phyloP scores from a whole-genome alignment of 2,113 vertebrate species.

The Aphyosemion australe region DNA sequence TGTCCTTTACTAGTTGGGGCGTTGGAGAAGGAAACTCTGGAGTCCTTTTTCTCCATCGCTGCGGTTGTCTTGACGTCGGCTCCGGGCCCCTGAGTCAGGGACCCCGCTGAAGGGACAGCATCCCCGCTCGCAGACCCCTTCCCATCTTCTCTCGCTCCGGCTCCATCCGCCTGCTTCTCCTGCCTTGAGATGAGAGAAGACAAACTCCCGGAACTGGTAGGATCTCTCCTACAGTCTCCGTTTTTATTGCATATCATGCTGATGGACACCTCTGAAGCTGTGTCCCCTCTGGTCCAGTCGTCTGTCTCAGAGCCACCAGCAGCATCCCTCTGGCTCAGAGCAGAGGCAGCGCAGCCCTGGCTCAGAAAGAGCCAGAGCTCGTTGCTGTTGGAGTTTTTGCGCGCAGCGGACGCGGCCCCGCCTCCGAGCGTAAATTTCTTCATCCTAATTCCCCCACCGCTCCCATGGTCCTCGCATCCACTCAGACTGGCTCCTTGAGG shows the following conservation, averaged over 20 bases:
- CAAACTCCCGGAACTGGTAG: conserved; percentile 75
- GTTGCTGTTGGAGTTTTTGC: conserved; percentile 72
- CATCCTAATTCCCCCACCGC: conserved; percentile 64
- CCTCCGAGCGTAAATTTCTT: conserved; percentile 73
- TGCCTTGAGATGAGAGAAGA: conserved; percentile 76
- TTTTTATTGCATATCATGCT: conserved; percentile 84
- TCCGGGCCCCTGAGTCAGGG: conserved; percentile 62
- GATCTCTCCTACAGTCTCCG: conserved; percentile 83
- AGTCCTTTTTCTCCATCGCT: conserved; percentile 79
- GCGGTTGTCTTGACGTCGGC: conserved; percentile 68
- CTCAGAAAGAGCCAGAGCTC: conserved; percentile 65
- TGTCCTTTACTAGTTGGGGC: conserved; percentile 69
- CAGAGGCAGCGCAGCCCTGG: conserved; percentile 58
- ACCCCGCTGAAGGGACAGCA: conserved; percentile 63
- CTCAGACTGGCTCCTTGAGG: conserved; percentile 13
- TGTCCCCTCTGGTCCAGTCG: conserved; percentile 35
- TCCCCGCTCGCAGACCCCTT: conserved; percentile 72
- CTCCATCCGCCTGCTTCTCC: conserved; percentile 73
- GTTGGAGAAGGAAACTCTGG: conserved; percentile 84
- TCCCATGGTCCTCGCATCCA: conserved; percentile 50
- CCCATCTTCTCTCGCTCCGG: conserved; percentile 48
- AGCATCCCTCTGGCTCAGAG: conserved; percentile 66
- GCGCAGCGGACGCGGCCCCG: conserved; percentile 73
- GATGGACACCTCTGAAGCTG: conserved; percentile 48
- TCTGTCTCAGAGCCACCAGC: conserved; percentile 41